phyloP scores from a whole-genome alignment of 2,888 invertebrate species.

The Taphrorychus bicolor region DNA sequence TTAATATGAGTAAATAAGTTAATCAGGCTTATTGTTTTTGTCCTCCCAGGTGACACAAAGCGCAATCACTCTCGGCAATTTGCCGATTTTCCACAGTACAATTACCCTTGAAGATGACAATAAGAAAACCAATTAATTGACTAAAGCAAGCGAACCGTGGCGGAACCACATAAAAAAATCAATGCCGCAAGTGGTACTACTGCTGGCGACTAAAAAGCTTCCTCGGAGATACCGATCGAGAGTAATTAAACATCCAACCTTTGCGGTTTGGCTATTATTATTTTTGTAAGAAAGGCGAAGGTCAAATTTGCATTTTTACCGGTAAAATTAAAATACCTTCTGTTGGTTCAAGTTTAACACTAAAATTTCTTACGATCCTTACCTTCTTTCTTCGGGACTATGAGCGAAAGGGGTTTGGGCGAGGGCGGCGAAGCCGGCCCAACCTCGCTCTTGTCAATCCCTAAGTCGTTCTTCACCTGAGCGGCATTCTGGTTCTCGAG shows the following conservation, averaged over 20 bases:
- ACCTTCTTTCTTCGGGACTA: conserved; percentile 58
- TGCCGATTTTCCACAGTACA: conserved; percentile 8
- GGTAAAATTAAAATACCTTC: conserved; percentile 6
- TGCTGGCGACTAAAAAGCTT: conserved; percentile 22
- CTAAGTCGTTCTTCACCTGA: conserved; percentile 68
- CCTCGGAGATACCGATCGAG: conserved; percentile 25
- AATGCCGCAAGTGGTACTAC: conserved; percentile 6
- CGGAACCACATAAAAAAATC: conserved; percentile 10
- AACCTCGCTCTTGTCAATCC: conserved; percentile 53
- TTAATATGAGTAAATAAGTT: too few relatives aligned
- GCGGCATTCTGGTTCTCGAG: conserved; percentile 70
- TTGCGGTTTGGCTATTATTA: conserved; percentile 26
- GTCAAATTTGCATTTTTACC: conserved; percentile 28
- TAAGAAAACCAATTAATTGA: conserved; percentile 7
- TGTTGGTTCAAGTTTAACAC: not conserved
- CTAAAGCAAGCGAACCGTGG: conserved; percentile 15
- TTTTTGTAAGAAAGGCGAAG: conserved; percentile 7
- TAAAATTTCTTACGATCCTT: not conserved
- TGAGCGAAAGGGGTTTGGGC: conserved; percentile 68
- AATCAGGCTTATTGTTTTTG: too few relatives aligned
- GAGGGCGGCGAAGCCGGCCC: conserved; percentile 44
- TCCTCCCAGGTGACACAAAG: too few relatives aligned
- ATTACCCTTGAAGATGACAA: conserved; percentile 14
- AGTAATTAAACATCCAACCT: conserved; percentile 27
- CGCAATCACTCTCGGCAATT: too few relatives aligned